Base-by-base conservation (phyloP, 2,797 vertebrate genomes). In the Babyrousa celebensis region DNA sequence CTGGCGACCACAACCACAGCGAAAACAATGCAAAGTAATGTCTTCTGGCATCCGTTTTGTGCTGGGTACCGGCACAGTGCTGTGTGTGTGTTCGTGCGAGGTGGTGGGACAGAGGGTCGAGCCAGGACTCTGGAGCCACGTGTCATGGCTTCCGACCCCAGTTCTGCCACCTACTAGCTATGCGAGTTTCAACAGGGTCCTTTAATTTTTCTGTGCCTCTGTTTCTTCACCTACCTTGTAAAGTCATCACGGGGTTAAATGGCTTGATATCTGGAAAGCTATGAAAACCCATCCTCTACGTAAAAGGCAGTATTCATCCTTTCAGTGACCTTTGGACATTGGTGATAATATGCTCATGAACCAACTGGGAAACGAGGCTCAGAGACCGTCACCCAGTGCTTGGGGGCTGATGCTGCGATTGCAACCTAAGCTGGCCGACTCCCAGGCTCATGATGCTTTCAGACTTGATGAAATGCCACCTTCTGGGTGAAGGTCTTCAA, bases 381-480 rank as follows among this genome's bases (percentile, higher is more conserved):
- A 25, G 85, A 40, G 65, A 2, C n/a, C 2, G 40, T 29, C 20
- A 12, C 60, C 36, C 21, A 1, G 27, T 25, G 20, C n/a, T n/a
- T 60, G 14, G 6, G 16, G 21, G 21, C 40, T 7, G 11, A n/a
- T 29, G 60, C 72, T 15, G 27, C 79, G 68, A 6, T 9, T 4
- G 14, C 18, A 32, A 60, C n/a, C 40, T 40, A n/a, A 23, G 16
- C 20, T 29, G 27, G 12, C 18, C 3, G 63, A 20, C 75, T 65
- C 29, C 48, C 27, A 2, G 21, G 74, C 1, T 16, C 0, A 48
- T 21, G 48, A 5, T 1, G 27, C 54, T 48, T 29, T n/a, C 8
- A 17, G 7, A 21, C 9, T 0, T 10, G 8, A 40, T 23, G 36
- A 63, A 27, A 18, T 0, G 6, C 6, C 16, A 1, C 21, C 27